Percentiles rank a stretch among this genome's conserved stretches.
Evolutionary conservation across 2,797 vertebrate genomes (phyloP).

Genomic region (Rhodeus uyekii): DNA sequence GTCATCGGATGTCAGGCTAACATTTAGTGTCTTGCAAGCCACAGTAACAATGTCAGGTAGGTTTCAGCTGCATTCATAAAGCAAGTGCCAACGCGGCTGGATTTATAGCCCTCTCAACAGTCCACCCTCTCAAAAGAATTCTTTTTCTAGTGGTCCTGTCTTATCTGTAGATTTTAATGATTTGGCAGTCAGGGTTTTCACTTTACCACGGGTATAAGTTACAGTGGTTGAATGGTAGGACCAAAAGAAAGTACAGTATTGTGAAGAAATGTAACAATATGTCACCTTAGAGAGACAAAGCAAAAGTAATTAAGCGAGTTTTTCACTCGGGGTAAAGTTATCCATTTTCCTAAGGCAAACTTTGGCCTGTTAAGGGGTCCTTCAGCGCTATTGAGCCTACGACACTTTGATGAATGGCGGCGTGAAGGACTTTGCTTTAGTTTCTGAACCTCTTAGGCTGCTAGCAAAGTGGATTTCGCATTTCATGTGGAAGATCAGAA

Average conservation of each 20-base stretch:
- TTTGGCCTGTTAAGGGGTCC: conserved; percentile 56
- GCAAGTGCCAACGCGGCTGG: conserved; percentile 53
- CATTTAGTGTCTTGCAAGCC: conserved; percentile 21
- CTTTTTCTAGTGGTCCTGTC: conserved; percentile 49
- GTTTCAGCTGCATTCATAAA: conserved; percentile 43
- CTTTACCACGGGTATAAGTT: conserved; percentile 64
- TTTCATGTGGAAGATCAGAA: conserved; percentile 65
- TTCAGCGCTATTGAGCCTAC: conserved; percentile 58
- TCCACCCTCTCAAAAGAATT: conserved; percentile 49
- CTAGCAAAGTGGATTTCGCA: conserved; percentile 59
- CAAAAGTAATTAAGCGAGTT: conserved; percentile 54
- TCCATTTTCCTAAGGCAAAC: conserved; percentile 59
- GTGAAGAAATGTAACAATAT: conserved; percentile 45
- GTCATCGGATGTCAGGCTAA: conserved; percentile 6
- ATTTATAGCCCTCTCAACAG: conserved; percentile 53
- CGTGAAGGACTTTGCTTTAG: conserved; percentile 51
- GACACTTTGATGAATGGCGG: conserved; percentile 63
- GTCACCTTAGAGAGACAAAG: conserved; percentile 55
- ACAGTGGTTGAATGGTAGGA: conserved; percentile 56
- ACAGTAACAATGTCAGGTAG: conserved; percentile 46
- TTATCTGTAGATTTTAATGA: conserved; percentile 64
- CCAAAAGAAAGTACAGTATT: conserved; percentile 55
- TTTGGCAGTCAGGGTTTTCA: conserved; percentile 53
- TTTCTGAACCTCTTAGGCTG: conserved; percentile 34
- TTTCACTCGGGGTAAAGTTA: conserved; percentile 47